Evolutionary conservation across 2,797 vertebrate species (phyloP).

Genomic region (Paratrypauchen microcephalus): DNA sequence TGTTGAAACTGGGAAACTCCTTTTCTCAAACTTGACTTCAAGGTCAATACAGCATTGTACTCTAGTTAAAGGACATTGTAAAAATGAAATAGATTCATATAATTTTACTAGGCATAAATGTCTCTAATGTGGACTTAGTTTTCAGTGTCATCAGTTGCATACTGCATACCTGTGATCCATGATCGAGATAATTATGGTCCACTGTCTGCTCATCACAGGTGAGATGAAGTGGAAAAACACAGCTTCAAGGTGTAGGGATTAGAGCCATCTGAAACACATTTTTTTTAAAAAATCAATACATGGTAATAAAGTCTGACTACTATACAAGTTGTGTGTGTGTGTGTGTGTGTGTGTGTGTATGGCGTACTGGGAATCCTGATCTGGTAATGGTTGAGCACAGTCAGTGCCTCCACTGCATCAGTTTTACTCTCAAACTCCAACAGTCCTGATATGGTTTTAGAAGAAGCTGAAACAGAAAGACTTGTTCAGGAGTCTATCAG

Average conservation of each 20-base stretch:
- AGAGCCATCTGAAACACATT: slow-evolving; percentile 74
- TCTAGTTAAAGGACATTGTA: too few species aligned
- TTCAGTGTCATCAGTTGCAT: neutral
- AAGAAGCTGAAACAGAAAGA: slow-evolving; percentile 79
- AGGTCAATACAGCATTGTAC: too few species aligned
- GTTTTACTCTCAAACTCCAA: slow-evolving; percentile 96
- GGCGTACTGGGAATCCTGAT: slow-evolving; percentile 95
- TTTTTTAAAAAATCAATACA: neutral
- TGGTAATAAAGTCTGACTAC: neutral
- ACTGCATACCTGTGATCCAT: neutral
- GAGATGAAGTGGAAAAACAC: slow-evolving; percentile 88
- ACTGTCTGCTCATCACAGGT: slow-evolving; percentile 48
- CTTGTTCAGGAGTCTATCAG: neutral
- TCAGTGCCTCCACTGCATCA: slow-evolving; percentile 95
- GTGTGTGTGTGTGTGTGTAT: neutral
- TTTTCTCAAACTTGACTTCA: too few species aligned
- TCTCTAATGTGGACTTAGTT: neutral
- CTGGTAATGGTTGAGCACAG: slow-evolving; percentile 98
- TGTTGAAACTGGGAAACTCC: too few species aligned
- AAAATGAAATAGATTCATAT: too few species aligned
- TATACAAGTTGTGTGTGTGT: neutral
- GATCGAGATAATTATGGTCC: slow-evolving; percentile 5
- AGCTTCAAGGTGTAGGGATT: slow-evolving; percentile 97
- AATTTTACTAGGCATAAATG: neutral
- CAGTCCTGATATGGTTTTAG: slow-evolving; percentile 93